These are phyloP conservation scores for Malurus elegans DNA, from an alignment of 2,113 vertebrate genomes.

Conservation along the genomic window DNA sequence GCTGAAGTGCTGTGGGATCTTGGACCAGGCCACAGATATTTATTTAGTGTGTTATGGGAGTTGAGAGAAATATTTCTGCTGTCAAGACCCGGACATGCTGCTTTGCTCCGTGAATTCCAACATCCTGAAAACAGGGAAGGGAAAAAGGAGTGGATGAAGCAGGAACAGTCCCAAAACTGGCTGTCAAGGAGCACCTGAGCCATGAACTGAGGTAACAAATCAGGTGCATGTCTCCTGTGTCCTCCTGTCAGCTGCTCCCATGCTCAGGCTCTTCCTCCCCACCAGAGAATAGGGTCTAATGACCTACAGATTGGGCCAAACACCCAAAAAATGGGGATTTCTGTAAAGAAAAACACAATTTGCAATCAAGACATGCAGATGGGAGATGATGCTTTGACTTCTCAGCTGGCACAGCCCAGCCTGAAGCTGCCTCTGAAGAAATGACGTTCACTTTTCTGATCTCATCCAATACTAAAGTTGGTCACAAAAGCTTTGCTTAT, in stretches of 20 bases:
- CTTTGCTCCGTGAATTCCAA: neutral
- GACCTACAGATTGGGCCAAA: neutral
- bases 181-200: neutral
- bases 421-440: neutral
- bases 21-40: neutral
- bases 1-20: constrained; percentile 15
- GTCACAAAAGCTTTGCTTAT: neutral
- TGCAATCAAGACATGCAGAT: neutral
- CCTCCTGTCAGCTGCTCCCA: rapidly evolving
- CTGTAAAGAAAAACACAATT: neutral
- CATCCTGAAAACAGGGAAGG: neutral
- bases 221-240: rapidly evolving
- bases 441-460: rapidly evolving
- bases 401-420: neutral
- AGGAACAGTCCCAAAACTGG: neutral
- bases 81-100: neutral
- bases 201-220: neutral
- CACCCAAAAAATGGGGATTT: neutral
- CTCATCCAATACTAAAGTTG: neutral
- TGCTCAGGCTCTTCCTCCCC: neutral
- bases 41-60: neutral
- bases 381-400: neutral
- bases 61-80: constrained; percentile 2
- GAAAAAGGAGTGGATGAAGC: neutral
- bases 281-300: rapidly evolving